These are phyloP conservation scores for Chelonus insularis DNA, from an alignment of 1,140 invertebrate genomes.

Conservation along the genomic window DNA sequence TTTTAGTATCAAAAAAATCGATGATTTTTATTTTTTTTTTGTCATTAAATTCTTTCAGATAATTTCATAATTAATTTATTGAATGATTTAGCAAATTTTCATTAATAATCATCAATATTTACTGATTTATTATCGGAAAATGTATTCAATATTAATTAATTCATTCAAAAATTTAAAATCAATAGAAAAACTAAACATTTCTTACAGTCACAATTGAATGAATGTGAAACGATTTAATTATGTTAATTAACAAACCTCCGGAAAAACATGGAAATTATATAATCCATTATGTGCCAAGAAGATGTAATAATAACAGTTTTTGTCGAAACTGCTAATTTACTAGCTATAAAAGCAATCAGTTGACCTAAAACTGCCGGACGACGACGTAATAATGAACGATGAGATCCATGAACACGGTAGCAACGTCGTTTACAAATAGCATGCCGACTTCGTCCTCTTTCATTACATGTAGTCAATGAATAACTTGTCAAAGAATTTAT, in stretches of 20 bases:
- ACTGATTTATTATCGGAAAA: no score
- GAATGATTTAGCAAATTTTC: no score
- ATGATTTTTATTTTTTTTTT: no score
- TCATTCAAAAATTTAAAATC: neutral
- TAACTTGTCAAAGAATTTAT: constrained; percentile 36
- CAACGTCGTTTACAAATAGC: constrained; percentile 41
- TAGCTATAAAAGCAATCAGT: constrained; percentile 40
- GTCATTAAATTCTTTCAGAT: no score
- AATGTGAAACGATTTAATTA: neutral
- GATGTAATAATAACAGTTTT: constrained; percentile 40
- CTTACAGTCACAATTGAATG: neutral
- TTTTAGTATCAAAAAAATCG: no score
- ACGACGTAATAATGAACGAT: constrained; percentile 32
- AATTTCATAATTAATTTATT: no score
- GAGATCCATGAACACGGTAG: constrained; percentile 33
- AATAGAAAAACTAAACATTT: neutral
- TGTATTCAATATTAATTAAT: no score
- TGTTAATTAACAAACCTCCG: constrained; percentile 32
- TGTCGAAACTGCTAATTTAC: constrained; percentile 40
- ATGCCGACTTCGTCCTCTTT: constrained; percentile 27
- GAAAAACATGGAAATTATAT: constrained; percentile 36
- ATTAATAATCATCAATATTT: no score
- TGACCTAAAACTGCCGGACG: constrained; percentile 43
- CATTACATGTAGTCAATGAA: constrained; percentile 33
- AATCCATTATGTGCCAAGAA: constrained; percentile 39